A percentile compares a stretch with the other conserved stretches of the same genome.
These are phyloP conservation scores for Pandemis heparana DNA, from an alignment of 2,888 invertebrate genomes.

Conservation along the genomic window DNA sequence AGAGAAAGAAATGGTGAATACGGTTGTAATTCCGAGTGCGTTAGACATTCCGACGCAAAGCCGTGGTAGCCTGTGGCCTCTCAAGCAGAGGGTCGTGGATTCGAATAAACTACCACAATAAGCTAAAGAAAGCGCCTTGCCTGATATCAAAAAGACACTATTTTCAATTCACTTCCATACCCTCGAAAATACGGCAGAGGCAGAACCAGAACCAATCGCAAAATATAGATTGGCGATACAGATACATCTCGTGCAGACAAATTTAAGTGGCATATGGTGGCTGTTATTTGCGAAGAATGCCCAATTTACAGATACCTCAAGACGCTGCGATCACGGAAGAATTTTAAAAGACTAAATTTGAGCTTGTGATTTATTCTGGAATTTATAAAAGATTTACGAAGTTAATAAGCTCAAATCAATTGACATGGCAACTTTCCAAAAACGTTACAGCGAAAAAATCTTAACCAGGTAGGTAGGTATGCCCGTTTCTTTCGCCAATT, in stretches of 20 bases:
- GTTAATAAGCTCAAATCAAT: not conserved
- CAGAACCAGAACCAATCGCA: not conserved
- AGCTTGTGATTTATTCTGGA: not conserved
- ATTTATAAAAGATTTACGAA: not conserved
- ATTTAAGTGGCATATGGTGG: slow-evolving; percentile 36
- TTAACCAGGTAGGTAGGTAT: too few species aligned
- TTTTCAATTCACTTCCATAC: not conserved
- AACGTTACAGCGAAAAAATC: too few species aligned
- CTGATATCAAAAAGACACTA: not conserved
- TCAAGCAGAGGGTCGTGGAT: too few species aligned
- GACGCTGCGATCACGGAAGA: not conserved
- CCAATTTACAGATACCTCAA: slow-evolving; percentile 10
- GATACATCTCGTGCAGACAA: slow-evolving; percentile 13
- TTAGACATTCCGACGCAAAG: too few species aligned
- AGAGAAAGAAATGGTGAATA: too few species aligned
- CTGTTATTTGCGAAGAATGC: slow-evolving; percentile 33
- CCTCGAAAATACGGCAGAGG: not conserved
- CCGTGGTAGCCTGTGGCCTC: too few species aligned
- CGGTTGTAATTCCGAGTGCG: too few species aligned
- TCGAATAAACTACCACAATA: too few species aligned
- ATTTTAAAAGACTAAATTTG: not conserved
- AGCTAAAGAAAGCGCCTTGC: too few species aligned
- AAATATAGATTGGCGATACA: not conserved
- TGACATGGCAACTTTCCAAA: not conserved
- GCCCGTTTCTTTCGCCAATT: too few species aligned